Percentiles rank a stretch among this genome's conserved stretches.
phyloP scores from a whole-genome alignment of 2,797 vertebrate genomes.

The Pseudotriccus pelzelni region DNA sequence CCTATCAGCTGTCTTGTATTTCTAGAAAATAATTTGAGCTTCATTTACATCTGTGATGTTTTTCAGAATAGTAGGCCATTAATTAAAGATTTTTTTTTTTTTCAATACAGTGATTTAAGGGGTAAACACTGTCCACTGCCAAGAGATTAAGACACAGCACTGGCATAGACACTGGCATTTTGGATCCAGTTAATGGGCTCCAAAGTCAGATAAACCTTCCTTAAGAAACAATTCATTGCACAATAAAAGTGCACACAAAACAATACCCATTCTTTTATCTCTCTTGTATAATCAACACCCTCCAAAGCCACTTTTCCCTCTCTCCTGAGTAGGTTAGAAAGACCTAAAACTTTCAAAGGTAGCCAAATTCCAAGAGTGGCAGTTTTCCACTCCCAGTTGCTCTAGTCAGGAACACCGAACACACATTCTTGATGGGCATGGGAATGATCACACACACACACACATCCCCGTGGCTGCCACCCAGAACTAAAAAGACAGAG shows the following conservation, averaged over 20 bases:
- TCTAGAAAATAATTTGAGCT: neutral
- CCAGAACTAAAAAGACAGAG: neutral
- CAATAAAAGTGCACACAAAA: neutral
- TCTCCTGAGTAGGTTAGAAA: neutral
- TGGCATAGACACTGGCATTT: neutral
- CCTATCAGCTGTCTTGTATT: neutral
- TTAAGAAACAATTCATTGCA: neutral
- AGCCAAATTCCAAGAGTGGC: neutral
- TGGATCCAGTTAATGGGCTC: neutral
- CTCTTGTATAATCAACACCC: neutral
- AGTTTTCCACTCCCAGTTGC: neutral
- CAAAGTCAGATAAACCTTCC: neutral
- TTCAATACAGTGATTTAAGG: neutral
- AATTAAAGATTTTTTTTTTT: neutral
- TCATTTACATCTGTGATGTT: neutral
- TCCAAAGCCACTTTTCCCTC: neutral
- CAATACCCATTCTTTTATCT: neutral
- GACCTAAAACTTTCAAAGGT: neutral
- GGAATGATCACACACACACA: accelerated
- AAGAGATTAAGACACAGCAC: neutral
- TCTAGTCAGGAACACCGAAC: neutral
- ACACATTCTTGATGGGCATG: neutral
- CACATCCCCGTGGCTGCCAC: accelerated
- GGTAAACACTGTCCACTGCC: neutral
- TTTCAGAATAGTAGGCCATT: neutral